phyloP scores from a whole-genome alignment of 2,888 invertebrate genomes.

The Ganaspis brasiliensis region DNA sequence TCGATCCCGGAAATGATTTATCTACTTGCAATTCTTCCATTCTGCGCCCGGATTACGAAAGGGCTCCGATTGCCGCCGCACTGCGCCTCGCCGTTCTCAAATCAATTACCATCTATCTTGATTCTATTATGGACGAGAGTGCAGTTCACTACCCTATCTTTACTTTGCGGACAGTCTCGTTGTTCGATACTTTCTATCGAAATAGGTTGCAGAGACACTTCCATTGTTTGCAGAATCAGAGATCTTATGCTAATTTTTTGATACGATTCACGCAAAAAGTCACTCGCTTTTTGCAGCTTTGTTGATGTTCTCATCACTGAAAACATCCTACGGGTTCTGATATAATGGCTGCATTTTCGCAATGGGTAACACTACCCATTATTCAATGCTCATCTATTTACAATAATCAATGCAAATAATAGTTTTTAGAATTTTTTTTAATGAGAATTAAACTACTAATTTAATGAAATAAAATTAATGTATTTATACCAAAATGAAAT shows the following conservation, averaged over 20 bases:
- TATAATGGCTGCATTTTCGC: too few relatives aligned
- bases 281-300: neutral
- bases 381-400: too few relatives aligned
- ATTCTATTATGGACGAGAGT: constrained; percentile 63
- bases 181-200: constrained; percentile 9
- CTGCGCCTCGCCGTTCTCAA: constrained; percentile 50
- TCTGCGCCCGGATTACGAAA: neutral
- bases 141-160: constrained; percentile 49
- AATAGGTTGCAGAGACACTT: neutral
- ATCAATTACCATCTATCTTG: constrained; percentile 69
- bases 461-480: too few relatives aligned
- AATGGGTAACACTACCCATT: too few relatives aligned
- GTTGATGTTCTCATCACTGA: neutral
- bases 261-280: neutral
- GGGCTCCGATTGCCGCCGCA: constrained; percentile 2
- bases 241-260: neutral
- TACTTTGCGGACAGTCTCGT: neutral
- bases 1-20: constrained; percentile 71
- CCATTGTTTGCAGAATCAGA: neutral
- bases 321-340: too few relatives aligned
- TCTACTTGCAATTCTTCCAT: constrained; percentile 60
- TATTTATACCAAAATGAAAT: too few relatives aligned
- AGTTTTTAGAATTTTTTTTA: too few relatives aligned
- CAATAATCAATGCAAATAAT: too few relatives aligned
- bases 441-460: too few relatives aligned